Percentiles rank a stretch among this genome's conserved stretches.
Evolutionary conservation across 1,140 invertebrate species (phyloP).

Genomic region (Diorhabda sublineata): DNA sequence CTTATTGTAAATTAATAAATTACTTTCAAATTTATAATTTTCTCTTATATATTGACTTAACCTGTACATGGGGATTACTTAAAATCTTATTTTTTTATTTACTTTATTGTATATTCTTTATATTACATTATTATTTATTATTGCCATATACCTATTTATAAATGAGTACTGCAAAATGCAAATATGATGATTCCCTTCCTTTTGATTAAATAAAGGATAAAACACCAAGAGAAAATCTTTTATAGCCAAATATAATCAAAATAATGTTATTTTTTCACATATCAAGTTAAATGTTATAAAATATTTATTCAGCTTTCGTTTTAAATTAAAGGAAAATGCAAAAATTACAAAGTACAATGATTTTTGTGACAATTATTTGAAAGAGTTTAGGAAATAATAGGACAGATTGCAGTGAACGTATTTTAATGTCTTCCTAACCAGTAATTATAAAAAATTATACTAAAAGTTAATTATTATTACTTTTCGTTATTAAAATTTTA

Average conservation of each 20-base stretch:
- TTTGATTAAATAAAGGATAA: constrained; percentile 24
- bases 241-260: constrained; percentile 24
- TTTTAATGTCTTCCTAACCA: no score
- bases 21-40: neutral
- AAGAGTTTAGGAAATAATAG: neutral
- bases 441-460: no score
- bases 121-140: constrained; percentile 14
- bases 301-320: constrained; percentile 15
- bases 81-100: neutral
- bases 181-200: neutral
- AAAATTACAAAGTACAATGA: constrained; percentile 17
- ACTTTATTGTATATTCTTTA: constrained; percentile 10
- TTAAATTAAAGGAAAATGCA: neutral
- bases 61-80: constrained; percentile 9
- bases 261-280: constrained; percentile 36
- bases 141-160: constrained; percentile 12
- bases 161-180: neutral
- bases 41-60: neutral
- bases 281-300: constrained; percentile 27
- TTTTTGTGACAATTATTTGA: neutral
- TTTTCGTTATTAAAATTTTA: no score
- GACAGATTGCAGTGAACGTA: no score
- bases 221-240: constrained; percentile 30
- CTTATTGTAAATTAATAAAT: neutral
- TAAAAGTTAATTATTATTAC: no score